A percentile compares a stretch with the other conserved stretches of the same genome.
These are phyloP conservation scores for Tarsius wallacei DNA, from an alignment of 2,797 vertebrate species.

Conservation along the genomic window DNA sequence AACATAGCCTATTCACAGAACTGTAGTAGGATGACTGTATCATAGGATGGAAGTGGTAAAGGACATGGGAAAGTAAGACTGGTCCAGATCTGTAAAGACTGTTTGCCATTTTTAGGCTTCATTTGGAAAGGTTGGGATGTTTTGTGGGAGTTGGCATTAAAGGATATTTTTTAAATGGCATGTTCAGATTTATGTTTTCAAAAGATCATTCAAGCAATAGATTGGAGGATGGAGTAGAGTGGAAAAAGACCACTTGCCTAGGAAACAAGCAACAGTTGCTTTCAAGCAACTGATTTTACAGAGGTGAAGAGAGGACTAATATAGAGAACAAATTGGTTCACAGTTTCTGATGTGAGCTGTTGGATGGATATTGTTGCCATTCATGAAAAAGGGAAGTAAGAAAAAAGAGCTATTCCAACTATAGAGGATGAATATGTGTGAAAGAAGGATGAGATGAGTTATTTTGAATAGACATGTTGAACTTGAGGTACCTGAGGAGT, in stretches of 20 bases:
- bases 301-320: neutral
- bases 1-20: neutral
- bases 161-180: neutral
- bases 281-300: neutral
- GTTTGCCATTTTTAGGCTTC: neutral
- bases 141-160: neutral
- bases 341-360: neutral
- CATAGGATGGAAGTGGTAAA: neutral
- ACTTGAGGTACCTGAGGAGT: neutral
- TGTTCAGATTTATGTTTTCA: neutral
- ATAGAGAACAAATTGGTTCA: neutral
- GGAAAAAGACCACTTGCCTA: neutral
- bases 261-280: neutral
- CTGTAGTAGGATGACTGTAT: neutral
- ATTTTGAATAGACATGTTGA: neutral
- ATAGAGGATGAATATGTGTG: neutral
- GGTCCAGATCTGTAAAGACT: no score
- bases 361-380: neutral
- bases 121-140: neutral
- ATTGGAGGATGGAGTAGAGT: neutral
- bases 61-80: no score
- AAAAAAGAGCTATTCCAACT: neutral
- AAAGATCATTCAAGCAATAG: neutral
- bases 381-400: neutral
- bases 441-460: neutral